Conservation (phyloP, 2,113 vertebrate genomes). For the Leptodactylus fuscus region DNA sequence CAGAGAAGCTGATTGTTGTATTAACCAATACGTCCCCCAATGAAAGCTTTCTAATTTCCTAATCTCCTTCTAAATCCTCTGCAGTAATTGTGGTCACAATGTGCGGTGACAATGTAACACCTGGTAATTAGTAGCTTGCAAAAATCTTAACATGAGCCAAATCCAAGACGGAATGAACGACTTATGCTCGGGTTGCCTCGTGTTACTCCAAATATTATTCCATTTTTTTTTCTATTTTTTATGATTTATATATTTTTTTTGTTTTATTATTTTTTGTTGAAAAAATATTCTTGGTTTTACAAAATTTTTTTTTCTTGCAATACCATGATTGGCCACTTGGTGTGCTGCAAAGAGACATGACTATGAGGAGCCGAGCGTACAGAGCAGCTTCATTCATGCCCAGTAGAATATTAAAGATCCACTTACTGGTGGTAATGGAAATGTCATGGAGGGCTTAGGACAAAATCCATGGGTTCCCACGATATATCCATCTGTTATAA, state of each 20-base stretch:
- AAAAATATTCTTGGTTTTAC: not conserved
- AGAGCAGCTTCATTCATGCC: too few relatives aligned
- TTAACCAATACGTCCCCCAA: not conserved
- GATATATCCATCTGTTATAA: too few relatives aligned
- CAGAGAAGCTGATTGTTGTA: not conserved
- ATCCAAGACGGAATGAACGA: not conserved
- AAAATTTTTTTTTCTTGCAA: not conserved
- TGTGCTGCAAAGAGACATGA: not conserved
- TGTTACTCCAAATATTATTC: too few relatives aligned
- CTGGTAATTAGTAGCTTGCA: not conserved
- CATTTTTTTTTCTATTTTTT: too few relatives aligned
- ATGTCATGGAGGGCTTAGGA: too few relatives aligned
- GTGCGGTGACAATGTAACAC: constrained; percentile 10
- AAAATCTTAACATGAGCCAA: not conserved
- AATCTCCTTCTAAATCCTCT: not conserved
- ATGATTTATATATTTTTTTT: not conserved
- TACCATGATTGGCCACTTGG: not conserved
- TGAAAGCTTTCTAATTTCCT: constrained; percentile 3
- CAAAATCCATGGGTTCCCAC: too few relatives aligned
- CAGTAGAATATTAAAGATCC: too few relatives aligned
- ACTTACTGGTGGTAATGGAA: too few relatives aligned
- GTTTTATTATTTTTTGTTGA: not conserved
- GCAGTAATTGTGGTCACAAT: constrained; percentile 36
- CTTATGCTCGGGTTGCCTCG: not conserved
- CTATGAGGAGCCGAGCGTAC: too few relatives aligned